Conservation (phyloP, 2,888 invertebrate species). For the Adineta ricciae region DNA sequence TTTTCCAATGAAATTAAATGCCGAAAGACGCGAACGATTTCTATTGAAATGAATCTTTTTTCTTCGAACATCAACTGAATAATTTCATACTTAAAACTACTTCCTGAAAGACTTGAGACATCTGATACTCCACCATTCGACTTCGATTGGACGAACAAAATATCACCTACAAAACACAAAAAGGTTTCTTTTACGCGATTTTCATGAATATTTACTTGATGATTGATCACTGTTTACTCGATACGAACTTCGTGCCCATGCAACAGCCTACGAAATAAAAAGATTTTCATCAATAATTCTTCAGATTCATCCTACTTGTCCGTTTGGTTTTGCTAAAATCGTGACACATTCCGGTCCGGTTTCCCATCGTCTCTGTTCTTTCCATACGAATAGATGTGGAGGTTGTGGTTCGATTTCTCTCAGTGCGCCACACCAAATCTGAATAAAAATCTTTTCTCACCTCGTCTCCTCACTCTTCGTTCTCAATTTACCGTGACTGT, state of each 20-base stretch:
- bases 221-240: neutral
- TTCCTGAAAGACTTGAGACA: neutral
- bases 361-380: conserved; percentile 47
- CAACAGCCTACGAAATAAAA: neutral
- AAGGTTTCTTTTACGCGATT: neutral
- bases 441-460: neutral
- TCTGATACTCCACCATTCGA: neutral
- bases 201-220: neutral
- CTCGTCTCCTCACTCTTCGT: too few relatives aligned
- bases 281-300: too few relatives aligned
- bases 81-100: neutral
- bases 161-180: neutral
- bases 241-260: conserved; percentile 16
- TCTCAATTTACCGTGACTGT: conserved; percentile 40
- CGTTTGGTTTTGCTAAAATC: conserved; percentile 47
- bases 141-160: neutral
- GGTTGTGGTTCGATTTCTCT: conserved; percentile 45
- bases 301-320: conserved; percentile 40
- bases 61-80: neutral
- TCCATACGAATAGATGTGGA: conserved; percentile 46
- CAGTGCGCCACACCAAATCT: conserved; percentile 40
- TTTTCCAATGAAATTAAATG: neutral
- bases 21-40: neutral
- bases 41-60: neutral
- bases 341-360: conserved; percentile 49